These are phyloP conservation scores for Tinamus major DNA, from an alignment of 2,797 vertebrate genomes.

Conservation along the genomic window DNA sequence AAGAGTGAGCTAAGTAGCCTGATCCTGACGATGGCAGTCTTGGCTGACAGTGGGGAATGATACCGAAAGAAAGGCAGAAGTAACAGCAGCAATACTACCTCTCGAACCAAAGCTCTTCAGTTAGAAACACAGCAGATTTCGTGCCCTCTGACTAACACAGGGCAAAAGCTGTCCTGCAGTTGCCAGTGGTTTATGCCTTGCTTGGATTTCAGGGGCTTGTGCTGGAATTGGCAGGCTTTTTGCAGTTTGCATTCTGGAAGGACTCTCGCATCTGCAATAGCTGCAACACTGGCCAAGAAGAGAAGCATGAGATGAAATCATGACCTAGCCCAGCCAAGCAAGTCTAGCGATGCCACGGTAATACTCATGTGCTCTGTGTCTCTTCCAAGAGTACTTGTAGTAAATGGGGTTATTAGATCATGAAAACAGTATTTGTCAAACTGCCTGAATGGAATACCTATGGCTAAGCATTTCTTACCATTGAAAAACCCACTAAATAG, in stretches of 20 bases:
- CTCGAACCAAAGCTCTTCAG: background rate
- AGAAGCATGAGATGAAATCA: background rate
- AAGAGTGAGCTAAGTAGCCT: background rate
- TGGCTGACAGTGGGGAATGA: background rate
- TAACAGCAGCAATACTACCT: background rate
- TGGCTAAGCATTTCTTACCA: background rate
- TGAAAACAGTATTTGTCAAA: background rate
- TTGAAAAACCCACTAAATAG: background rate
- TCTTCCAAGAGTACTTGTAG: constrained; percentile 1
- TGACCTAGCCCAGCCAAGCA: background rate
- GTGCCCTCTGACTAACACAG: background rate
- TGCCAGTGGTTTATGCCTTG: background rate
- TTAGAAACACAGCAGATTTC: background rate
- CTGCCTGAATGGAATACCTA: background rate
- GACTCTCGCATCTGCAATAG: background rate
- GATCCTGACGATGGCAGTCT: background rate
- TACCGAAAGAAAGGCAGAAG: background rate
- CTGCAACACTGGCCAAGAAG: background rate
- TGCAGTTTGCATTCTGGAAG: background rate
- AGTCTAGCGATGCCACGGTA: background rate
- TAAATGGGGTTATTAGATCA: constrained; percentile 2
- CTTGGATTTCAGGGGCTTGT: background rate
- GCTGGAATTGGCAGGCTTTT: background rate
- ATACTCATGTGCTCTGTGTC: background rate
- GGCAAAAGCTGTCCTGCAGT: background rate